Conservation (phyloP, 1,140 invertebrate species). For the Drosophila miranda region DNA sequence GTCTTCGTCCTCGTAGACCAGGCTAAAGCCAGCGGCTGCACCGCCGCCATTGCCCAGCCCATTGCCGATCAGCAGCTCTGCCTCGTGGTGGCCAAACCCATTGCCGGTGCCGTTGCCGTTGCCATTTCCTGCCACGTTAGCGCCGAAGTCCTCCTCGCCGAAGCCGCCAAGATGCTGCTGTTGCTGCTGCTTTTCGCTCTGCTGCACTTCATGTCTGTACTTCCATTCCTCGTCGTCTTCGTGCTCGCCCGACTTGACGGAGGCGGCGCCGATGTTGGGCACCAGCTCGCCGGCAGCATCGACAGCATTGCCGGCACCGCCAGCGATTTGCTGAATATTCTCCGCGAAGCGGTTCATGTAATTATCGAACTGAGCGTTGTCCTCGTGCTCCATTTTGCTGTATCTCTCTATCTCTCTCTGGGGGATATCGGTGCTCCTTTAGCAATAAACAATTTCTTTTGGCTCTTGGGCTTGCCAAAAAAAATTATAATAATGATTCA, state of each 20-base stretch:
- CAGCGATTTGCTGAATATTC: constrained; percentile 71
- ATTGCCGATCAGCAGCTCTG: constrained; percentile 24
- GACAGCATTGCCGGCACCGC: constrained; percentile 47
- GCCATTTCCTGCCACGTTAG: constrained; percentile 29
- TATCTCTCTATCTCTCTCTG: constrained; percentile 18
- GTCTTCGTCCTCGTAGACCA: constrained; percentile 59
- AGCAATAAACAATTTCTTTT: constrained; percentile 42
- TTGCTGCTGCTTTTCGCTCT: constrained; percentile 75
- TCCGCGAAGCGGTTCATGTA: constrained; percentile 70
- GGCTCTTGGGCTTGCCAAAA: constrained; percentile 33
- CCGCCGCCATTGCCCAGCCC: constrained; percentile 45
- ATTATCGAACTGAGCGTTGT: constrained; percentile 71
- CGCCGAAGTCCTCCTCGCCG: constrained; percentile 28
- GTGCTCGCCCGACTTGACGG: constrained; percentile 51
- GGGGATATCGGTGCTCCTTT: constrained; percentile 16
- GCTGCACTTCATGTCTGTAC: constrained; percentile 79
- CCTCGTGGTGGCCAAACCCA: constrained; percentile 6
- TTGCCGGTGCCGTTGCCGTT: constrained; percentile 31
- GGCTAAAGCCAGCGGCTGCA: constrained; percentile 31
- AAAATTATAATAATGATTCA: constrained; percentile 43
- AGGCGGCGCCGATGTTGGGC: constrained; percentile 22
- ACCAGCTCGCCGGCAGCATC: constrained; percentile 62
- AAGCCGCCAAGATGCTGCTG: constrained; percentile 39
- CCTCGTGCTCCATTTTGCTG: constrained; percentile 76
- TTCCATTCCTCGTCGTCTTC: constrained; percentile 78